Conservation (phyloP, 2,113 vertebrate species). For the Onychorhynchus coronatus region DNA sequence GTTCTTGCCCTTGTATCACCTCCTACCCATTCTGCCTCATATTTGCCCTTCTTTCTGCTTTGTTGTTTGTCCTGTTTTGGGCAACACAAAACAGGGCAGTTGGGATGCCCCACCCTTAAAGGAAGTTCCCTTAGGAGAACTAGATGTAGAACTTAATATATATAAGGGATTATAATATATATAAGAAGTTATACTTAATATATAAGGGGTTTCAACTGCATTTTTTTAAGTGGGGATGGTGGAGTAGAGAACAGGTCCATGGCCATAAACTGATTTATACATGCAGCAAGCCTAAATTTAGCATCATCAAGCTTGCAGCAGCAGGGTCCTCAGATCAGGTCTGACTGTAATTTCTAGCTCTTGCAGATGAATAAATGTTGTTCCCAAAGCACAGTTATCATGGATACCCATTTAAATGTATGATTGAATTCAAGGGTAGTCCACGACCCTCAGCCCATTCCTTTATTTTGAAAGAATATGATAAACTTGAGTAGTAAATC, state of each 20-base stretch:
- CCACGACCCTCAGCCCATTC: background rate
- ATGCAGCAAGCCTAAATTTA: background rate
- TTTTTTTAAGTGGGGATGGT: background rate
- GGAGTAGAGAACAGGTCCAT: background rate
- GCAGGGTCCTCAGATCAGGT: background rate
- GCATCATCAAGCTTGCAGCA: background rate
- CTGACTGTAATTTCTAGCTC: background rate
- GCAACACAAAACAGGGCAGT: background rate
- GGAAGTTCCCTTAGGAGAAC: background rate
- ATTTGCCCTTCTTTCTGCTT: background rate
- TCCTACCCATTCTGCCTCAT: background rate
- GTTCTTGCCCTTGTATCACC: background rate
- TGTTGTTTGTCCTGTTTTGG: background rate
- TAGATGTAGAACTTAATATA: background rate
- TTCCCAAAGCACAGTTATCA: background rate
- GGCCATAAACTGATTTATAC: background rate
- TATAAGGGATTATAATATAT: too few species aligned
- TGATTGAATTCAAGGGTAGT: background rate
- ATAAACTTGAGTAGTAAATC: background rate
- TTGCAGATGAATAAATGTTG: background rate
- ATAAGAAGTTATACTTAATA: background rate
- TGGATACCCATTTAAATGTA: background rate
- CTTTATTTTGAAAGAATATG: background rate
- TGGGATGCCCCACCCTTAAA: background rate
- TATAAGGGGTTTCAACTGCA: background rate